phyloP scores from a whole-genome alignment of 2,888 invertebrate genomes.

The Acrocera orbiculus region DNA sequence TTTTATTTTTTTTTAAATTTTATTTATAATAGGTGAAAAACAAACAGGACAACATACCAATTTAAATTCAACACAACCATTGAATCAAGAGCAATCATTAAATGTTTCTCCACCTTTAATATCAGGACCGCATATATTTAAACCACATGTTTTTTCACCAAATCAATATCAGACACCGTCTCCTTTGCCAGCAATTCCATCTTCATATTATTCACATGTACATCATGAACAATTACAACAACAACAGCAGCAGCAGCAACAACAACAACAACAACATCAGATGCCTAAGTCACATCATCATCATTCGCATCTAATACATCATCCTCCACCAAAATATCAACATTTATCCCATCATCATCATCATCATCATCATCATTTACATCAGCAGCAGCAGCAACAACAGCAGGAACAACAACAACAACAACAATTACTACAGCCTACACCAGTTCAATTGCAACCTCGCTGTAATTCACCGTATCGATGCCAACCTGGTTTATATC shows the following conservation, averaged over 20 bases:
- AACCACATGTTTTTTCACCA: too few relatives aligned
- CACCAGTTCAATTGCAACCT: constrained; percentile 8
- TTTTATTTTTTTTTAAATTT: too few relatives aligned
- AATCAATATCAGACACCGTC: constrained; percentile 5
- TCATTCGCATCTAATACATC: constrained; percentile 6
- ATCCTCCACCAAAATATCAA: constrained; percentile 5
- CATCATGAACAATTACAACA: constrained; percentile 17
- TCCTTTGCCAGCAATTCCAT: constrained; percentile 2
- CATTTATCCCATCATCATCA: constrained; percentile 10
- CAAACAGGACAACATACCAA: constrained; percentile 5
- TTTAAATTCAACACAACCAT: constrained; percentile 9
- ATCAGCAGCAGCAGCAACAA: constrained; percentile 9
- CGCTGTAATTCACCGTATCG: constrained; percentile 11
- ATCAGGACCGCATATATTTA: too few relatives aligned
- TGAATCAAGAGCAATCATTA: constrained; percentile 20
- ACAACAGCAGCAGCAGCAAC: constrained; percentile 12
- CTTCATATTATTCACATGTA: constrained; percentile 9
- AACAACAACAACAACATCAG: constrained; percentile 8
- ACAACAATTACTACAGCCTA: too few relatives aligned
- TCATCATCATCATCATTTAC: constrained; percentile 16
- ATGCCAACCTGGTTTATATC: constrained; percentile 8
- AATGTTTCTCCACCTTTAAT: constrained; percentile 23
- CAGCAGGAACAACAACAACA: too few relatives aligned
- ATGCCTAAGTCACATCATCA: constrained; percentile 12
- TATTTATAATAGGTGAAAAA: constrained; percentile 5